Evolutionary conservation across 2,113 vertebrate genomes (phyloP).

Genomic region (Mola mola): DNA sequence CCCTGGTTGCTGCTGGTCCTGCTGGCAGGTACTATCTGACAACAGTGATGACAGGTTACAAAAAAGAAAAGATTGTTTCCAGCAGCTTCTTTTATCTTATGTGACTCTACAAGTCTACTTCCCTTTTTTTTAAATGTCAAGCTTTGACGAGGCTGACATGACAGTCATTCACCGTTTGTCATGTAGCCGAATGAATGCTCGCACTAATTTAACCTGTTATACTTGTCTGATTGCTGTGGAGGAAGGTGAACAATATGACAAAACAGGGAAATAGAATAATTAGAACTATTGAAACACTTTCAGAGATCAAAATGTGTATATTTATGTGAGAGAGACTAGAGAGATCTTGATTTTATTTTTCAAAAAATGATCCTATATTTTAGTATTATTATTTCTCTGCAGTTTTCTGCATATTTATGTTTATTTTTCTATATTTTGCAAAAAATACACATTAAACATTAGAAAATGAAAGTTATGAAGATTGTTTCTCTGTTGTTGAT

Average conservation of each 20-base stretch:
- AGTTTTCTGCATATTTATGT: too few species aligned
- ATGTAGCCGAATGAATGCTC: not conserved
- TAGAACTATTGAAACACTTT: too few species aligned
- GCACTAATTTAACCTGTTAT: slow-evolving; percentile 41
- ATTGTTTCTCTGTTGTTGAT: not conserved
- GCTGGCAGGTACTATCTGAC: slow-evolving; percentile 52
- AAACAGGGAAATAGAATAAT: too few species aligned
- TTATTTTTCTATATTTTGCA: too few species aligned
- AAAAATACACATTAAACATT: too few species aligned
- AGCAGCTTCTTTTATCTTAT: not conserved
- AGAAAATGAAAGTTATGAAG: too few species aligned
- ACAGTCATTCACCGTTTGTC: not conserved
- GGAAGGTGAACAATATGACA: not conserved
- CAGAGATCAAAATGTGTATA: too few species aligned
- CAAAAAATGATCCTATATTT: too few species aligned
- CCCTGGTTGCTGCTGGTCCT: slow-evolving; percentile 47
- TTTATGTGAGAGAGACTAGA: too few species aligned
- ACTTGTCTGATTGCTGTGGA: slow-evolving; percentile 29
- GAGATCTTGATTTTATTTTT: too few species aligned
- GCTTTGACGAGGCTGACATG: slow-evolving; percentile 13
- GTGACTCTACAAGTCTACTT: slow-evolving; percentile 2
- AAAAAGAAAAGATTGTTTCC: not conserved
- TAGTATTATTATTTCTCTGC: too few species aligned
- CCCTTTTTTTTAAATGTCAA: slow-evolving; percentile 26
- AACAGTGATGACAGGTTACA: not conserved